Percentiles rank a stretch among this genome's conserved stretches.
Evolutionary conservation across 2,113 vertebrate genomes (phyloP).

Genomic region (Hiodon alosoides): DNA sequence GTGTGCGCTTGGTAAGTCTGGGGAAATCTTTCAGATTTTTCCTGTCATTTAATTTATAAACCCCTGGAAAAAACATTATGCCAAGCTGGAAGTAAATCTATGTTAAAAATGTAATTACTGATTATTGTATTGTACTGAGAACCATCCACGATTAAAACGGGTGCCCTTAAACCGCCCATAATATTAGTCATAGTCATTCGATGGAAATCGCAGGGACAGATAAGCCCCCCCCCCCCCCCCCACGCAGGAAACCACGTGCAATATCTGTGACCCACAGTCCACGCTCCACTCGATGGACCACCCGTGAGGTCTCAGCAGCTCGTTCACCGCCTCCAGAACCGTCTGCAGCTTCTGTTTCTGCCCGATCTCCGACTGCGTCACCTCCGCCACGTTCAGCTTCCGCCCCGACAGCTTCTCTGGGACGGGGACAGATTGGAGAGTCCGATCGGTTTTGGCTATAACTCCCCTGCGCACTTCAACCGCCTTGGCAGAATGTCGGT

Average conservation of each 20-base stretch:
- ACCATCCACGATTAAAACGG: conserved; percentile 4
- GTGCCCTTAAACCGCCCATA: background rate
- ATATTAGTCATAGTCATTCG: background rate
- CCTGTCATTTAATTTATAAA: background rate
- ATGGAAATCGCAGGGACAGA: background rate
- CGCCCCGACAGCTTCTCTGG: conserved; percentile 79
- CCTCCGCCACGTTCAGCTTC: conserved; percentile 92
- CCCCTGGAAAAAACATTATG: background rate
- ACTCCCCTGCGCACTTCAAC: too few species aligned
- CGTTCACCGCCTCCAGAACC: conserved; percentile 81
- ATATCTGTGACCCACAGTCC: conserved; percentile 71
- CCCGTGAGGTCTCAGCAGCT: conserved; percentile 78
- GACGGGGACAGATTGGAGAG: background rate
- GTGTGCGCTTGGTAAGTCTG: background rate
- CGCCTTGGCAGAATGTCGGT: too few species aligned
- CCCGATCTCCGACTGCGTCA: conserved; percentile 90
- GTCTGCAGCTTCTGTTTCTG: conserved; percentile 96
- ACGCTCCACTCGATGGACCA: conserved; percentile 84
- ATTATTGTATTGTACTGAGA: conserved; percentile 6
- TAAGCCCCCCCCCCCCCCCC: background rate
- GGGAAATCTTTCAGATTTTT: too few species aligned
- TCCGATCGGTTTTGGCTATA: background rate
- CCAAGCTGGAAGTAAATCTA: conserved; percentile 1
- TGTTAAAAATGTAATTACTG: conserved; percentile 7
- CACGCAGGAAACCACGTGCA: background rate